phyloP scores from a whole-genome alignment of 2,797 vertebrate genomes.

The Enteromius mattozi region DNA sequence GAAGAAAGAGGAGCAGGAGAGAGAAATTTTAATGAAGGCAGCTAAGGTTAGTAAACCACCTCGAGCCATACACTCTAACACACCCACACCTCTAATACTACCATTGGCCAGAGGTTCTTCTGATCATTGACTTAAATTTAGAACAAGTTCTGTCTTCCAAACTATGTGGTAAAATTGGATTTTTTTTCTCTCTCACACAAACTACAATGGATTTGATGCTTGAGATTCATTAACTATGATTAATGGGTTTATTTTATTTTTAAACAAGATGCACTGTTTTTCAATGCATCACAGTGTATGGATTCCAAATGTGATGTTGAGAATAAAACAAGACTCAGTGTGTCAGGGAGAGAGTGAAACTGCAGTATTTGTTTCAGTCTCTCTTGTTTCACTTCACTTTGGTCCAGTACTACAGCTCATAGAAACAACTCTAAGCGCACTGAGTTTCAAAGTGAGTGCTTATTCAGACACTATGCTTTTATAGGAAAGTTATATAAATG shows the following conservation, averaged over 20 bases:
- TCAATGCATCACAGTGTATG: not conserved
- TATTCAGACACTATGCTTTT: not conserved
- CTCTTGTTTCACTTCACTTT: not conserved
- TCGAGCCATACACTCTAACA: not conserved
- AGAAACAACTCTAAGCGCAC: not conserved
- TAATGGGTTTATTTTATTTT: not conserved
- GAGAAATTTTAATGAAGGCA: conserved; percentile 96
- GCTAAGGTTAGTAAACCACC: conserved; percentile 69
- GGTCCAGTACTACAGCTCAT: not conserved
- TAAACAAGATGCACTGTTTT: not conserved
- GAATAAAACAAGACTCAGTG: not conserved
- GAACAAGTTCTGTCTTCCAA: not conserved
- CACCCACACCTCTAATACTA: not conserved
- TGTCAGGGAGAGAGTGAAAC: not conserved
- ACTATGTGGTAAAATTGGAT: not conserved
- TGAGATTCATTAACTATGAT: not conserved
- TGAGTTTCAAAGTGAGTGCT: not conserved
- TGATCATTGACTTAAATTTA: not conserved
- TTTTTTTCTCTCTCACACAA: not conserved
- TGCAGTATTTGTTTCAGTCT: not conserved
- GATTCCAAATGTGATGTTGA: not conserved
- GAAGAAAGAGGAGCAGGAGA: conserved; percentile 94
- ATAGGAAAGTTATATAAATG: not conserved
- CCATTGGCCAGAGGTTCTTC: conserved; percentile 9
- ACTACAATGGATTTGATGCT: not conserved